Conservation (phyloP, 2,797 vertebrate genomes). For the Catostomus latipinnis region DNA sequence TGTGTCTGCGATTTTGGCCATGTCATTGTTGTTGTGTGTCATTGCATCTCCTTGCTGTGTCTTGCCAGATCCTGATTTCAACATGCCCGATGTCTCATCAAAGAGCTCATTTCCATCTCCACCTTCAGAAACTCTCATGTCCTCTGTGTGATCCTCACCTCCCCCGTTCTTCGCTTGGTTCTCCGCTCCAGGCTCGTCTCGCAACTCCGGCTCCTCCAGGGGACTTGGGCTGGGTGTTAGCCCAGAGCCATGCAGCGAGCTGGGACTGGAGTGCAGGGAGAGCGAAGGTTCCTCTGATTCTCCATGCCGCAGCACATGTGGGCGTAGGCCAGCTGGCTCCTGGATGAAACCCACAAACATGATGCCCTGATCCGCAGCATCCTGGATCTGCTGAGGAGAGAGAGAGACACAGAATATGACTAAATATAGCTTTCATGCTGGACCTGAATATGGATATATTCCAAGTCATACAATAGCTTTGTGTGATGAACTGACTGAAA, state of each 20-base stretch:
- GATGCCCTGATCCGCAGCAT: slow-evolving; percentile 91
- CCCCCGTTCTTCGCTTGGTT: slow-evolving; percentile 50
- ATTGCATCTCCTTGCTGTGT: slow-evolving; percentile 64
- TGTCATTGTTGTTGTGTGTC: slow-evolving; percentile 75
- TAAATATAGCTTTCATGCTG: neutral
- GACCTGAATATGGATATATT: no score
- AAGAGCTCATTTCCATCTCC: slow-evolving; percentile 55
- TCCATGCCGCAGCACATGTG: slow-evolving; percentile 68
- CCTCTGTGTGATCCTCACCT: neutral
- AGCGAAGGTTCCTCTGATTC: slow-evolving; percentile 75
- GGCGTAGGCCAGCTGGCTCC: slow-evolving; percentile 79
- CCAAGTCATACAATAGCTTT: no score
- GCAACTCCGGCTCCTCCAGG: slow-evolving; percentile 48
- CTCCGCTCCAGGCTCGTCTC: slow-evolving; percentile 44
- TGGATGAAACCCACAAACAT: slow-evolving; percentile 92
- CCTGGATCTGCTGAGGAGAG: slow-evolving; percentile 87
- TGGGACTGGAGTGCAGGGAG: slow-evolving; percentile 83
- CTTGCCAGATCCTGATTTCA: slow-evolving; percentile 62
- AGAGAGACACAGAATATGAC: slow-evolving; percentile 2
- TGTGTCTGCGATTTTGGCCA: slow-evolving; percentile 60
- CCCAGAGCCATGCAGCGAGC: slow-evolving; percentile 78
- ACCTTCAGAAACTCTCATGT: slow-evolving; percentile 46
- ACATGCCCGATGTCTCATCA: slow-evolving; percentile 55
- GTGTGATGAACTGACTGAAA: no score
- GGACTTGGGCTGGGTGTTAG: slow-evolving; percentile 74